Evolutionary conservation across 1,140 invertebrate species (phyloP), one percentile per base, ranked within the genome.

Genomic region (Zaprionus gabonicus): DNA sequence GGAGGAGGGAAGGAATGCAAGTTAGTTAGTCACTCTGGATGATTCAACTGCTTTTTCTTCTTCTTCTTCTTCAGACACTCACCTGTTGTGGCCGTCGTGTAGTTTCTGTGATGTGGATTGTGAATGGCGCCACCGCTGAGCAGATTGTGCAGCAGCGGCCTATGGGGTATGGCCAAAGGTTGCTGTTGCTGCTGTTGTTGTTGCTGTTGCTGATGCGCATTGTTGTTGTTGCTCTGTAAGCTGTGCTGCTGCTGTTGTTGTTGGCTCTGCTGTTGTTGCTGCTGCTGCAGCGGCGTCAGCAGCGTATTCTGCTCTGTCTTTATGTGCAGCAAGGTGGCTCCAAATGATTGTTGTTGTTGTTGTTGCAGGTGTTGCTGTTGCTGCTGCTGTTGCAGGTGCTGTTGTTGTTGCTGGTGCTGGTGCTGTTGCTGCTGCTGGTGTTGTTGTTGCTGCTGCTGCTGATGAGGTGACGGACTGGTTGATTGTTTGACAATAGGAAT

Each of bases 401-500:
- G 88, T 51, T 83, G 81, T 36, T 74, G 85, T 27, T 82, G 84
- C 31, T 81, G 91, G 12, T 91, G 86, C n/a, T 81, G 71, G 23
- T 78, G 88, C 23, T 88, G 88, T 23, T 85, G 78, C 15, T 83
- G 86, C 41, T 81, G 76, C 57, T 78, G 90, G 31, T 76, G 79
- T 51, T 86, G 87, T n/a, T 83, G 82, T 62, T 78, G 88, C 25
- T 84, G 88, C 58, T 78, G 76, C 13, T 90, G 83, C 13, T 82
- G 82, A 63, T 88, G 75, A 46, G 92, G 91, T 67, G 80, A 83
- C 62, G 92, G 92, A 82, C 92, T 93, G 65, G 92, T 87, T 76
- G 92, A 93, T 86, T 93, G 92, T 82, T 93, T 93, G 49, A 93
- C 92, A 81, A 93, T 90, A 86, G 92, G 92, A 91, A 93, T 93